Evolutionary conservation across 2,888 invertebrate genomes (phyloP).

Genomic region (Sycophila texana): DNA sequence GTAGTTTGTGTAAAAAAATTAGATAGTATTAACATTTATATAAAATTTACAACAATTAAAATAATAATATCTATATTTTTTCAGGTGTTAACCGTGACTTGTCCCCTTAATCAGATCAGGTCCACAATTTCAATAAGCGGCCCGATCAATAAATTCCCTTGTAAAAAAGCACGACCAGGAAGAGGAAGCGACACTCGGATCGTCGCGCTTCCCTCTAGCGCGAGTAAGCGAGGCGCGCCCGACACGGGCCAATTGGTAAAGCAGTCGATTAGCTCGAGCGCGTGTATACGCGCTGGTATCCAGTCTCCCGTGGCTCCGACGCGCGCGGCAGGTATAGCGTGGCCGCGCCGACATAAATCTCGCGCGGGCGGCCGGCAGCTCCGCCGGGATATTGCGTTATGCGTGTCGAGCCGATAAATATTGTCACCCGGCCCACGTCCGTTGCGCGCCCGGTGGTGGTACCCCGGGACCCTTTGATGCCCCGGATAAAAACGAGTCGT

Average conservation of each 20-base stretch:
- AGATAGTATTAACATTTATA: too few species aligned
- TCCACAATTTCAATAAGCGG: neutral
- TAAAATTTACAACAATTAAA: too few species aligned
- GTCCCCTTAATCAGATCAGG: too few species aligned
- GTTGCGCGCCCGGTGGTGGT: neutral
- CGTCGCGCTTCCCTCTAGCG: too few species aligned
- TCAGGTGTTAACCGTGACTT: too few species aligned
- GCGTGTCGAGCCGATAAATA: conserved; percentile 33
- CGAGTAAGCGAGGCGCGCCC: too few species aligned
- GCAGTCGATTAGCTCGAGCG: neutral
- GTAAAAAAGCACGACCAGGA: neutral
- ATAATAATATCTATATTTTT: too few species aligned
- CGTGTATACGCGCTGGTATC: neutral
- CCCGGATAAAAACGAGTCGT: conserved; percentile 5
- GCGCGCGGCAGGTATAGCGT: neutral
- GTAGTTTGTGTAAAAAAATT: too few species aligned
- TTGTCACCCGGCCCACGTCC: conserved; percentile 15
- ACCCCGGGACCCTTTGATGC: conserved; percentile 9
- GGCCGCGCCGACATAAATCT: conserved; percentile 12
- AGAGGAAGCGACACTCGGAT: neutral
- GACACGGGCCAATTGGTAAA: neutral
- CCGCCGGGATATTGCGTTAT: conserved; percentile 8
- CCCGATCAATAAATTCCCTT: neutral
- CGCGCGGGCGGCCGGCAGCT: neutral
- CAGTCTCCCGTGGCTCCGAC: too few species aligned